Evolutionary conservation across 2,113 vertebrate genomes (phyloP), one percentile per base, ranked within the genome.

Genomic region (Urocolius indicus): DNA sequence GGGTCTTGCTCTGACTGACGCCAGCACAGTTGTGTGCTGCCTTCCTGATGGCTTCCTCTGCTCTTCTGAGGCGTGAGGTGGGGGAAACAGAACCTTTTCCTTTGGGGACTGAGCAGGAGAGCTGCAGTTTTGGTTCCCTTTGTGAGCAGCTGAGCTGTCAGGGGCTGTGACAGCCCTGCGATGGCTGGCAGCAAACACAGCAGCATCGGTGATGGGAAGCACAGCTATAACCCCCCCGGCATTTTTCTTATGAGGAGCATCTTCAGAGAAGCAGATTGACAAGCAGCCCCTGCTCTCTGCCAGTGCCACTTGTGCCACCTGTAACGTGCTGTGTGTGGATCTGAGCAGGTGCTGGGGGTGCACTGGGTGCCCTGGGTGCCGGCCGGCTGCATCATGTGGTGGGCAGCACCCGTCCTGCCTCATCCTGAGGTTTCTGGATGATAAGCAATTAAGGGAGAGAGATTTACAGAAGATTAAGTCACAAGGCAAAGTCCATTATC

Each of bases 381-480:
- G 74, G 67, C 76, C 0, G 9, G 57, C 65, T 43, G 32, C 13
- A 22, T 79, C 30, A 11, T 74, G n/a, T 4, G 7, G 63, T 2
- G 2, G 36, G 30, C 36, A 81, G 55, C 5, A n/a, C 65, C 61
- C 12, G 79, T 5, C 85, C 85, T 36, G 61, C 51, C 27, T 88
- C 38, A 5, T 69, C 67, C 61, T 0, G 51, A 81, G 88, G 69
- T 81, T 95, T 94, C 63, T 7, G n/a, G n/a, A 62, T 86, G 76
- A 94, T 84, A 66, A 94, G 94, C 88, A 89, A 91, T 95, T 94
- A 84, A 19, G 49, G 59, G 61, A 88, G 90, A 73, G 93, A 65
- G 76, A 86, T 94, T 94, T 93, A 71, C 75, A 81, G 93, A 43
- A 96, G 96, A 92, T 95, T 90, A 94, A 93, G 90, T 72, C 88